Evolutionary conservation across 2,888 invertebrate species (phyloP).

Genomic region (Eutolmus rufibarbis): DNA sequence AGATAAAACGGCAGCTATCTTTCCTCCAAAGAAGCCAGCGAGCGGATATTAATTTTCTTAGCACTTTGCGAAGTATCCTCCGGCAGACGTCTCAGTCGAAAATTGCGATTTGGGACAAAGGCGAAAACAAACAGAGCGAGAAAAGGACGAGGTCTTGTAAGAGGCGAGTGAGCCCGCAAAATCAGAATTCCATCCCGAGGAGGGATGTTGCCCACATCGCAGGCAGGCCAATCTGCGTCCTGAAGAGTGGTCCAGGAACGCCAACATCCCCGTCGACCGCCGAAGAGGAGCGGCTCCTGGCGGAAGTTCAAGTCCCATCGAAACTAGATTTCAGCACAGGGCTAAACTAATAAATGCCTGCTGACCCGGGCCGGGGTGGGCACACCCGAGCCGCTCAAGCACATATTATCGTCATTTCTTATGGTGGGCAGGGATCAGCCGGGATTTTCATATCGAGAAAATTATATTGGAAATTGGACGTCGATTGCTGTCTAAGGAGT

Average conservation of each 20-base stretch:
- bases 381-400: not conserved
- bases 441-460: constrained; percentile 25
- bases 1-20: not conserved
- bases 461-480: constrained; percentile 13
- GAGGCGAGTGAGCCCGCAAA: not conserved
- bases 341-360: constrained; percentile 11
- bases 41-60: not conserved
- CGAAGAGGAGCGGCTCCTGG: not conserved
- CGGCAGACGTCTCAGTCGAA: not conserved
- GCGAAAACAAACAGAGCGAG: not conserved
- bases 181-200: not conserved
- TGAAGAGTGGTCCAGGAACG: not conserved
- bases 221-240: not conserved
- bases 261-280: not conserved
- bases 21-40: not conserved
- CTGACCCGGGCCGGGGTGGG: not conserved
- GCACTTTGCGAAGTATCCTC: not conserved
- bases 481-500: not conserved
- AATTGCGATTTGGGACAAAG: not conserved
- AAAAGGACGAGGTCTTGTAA: not conserved
- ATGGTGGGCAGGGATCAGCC: not conserved
- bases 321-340: constrained; percentile 25
- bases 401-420: constrained; percentile 5
- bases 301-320: constrained; percentile 23
- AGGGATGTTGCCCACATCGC: not conserved